A percentile compares a stretch with the other conserved stretches of the same genome.
Evolutionary conservation across 2,888 invertebrate genomes (phyloP).

Genomic region (Hyppa rectilinea): DNA sequence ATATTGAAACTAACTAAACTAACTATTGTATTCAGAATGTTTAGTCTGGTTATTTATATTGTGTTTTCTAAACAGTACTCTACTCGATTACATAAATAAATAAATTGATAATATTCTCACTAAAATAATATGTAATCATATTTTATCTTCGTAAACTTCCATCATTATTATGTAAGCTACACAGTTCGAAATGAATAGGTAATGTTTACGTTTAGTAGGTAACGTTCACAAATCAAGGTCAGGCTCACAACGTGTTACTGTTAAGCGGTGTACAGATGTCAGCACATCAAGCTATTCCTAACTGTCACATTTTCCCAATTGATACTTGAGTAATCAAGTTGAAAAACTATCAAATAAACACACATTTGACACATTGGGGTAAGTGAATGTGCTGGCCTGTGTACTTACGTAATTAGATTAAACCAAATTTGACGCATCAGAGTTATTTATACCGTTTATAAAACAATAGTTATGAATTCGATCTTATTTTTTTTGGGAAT

Average conservation of each 20-base stretch:
- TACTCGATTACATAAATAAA: not conserved
- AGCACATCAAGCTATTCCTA: too few species aligned
- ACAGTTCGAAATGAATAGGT: not conserved
- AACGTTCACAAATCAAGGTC: slow-evolving; percentile 3
- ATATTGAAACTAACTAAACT: too few species aligned
- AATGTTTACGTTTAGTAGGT: slow-evolving; percentile 14
- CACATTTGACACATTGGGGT: too few species aligned
- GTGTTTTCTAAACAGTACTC: not conserved
- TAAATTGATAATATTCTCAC: not conserved
- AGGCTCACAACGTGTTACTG: not conserved
- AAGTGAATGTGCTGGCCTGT: too few species aligned
- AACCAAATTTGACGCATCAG: not conserved
- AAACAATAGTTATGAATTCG: too few species aligned
- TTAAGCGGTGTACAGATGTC: too few species aligned
- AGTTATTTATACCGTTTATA: too few species aligned
- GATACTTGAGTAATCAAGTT: too few species aligned
- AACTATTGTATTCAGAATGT: not conserved
- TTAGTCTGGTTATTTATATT: not conserved
- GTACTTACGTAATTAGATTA: not conserved
- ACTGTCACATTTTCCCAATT: too few species aligned
- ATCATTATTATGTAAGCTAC: slow-evolving; percentile 7
- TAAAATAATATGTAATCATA: too few species aligned
- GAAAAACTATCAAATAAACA: too few species aligned
- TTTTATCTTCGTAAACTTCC: not conserved
- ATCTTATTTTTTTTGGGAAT: too few species aligned